phyloP scores from a whole-genome alignment of 2,888 invertebrate species.

The Melikaiella ostensackeni region DNA sequence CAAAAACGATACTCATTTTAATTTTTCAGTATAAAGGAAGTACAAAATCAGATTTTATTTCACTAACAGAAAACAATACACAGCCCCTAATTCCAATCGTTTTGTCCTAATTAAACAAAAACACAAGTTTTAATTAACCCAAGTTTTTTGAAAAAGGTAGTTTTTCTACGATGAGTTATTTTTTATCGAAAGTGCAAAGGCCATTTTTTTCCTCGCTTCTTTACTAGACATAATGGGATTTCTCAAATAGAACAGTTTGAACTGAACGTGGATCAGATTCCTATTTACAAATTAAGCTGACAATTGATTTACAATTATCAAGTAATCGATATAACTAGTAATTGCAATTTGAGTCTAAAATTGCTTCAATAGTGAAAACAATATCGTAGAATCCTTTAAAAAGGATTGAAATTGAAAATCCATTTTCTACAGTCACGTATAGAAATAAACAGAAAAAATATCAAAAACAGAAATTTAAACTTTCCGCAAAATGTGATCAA shows the following conservation, averaged over 20 bases:
- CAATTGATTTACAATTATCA: not conserved
- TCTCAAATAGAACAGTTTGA: not conserved
- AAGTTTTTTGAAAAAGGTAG: not conserved
- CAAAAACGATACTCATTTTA: not conserved
- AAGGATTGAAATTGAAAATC: not conserved
- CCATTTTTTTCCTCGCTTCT: not conserved
- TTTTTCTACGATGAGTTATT: constrained; percentile 17
- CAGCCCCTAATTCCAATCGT: constrained; percentile 27
- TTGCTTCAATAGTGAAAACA: not conserved
- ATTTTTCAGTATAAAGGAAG: constrained; percentile 13
- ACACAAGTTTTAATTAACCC: not conserved
- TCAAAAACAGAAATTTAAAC: not conserved
- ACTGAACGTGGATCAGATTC: not conserved
- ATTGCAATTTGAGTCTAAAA: not conserved
- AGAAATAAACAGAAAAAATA: not conserved
- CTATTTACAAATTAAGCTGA: constrained; percentile 1
- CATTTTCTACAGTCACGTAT: not conserved
- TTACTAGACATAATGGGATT: not conserved
- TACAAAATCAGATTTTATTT: constrained; percentile 32
- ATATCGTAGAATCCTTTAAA: not conserved
- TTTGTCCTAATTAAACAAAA: constrained; percentile 1
- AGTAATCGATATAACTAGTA: not conserved
- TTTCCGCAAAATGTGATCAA: not conserved
- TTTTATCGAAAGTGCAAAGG: constrained; percentile 20
- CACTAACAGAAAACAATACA: constrained; percentile 23